Percentiles rank a stretch among this genome's conserved stretches.
phyloP scores from a whole-genome alignment of 1,140 invertebrate genomes.

The Prorops nasuta region DNA sequence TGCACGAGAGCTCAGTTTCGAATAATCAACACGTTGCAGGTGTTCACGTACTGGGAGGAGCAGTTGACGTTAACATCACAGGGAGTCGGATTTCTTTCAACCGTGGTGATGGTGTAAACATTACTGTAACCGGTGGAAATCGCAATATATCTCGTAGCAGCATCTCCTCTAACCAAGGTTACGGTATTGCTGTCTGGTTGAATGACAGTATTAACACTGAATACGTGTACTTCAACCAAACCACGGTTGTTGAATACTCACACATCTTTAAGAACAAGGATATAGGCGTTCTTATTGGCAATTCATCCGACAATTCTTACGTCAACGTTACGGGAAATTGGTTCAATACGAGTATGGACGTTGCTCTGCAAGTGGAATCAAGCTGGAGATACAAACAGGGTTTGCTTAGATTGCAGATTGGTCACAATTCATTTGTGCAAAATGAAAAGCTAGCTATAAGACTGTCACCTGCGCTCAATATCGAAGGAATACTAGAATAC shows the following conservation, averaged over 20 bases:
- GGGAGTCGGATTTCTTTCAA: conserved; percentile 87
- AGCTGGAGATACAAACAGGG: conserved; percentile 70
- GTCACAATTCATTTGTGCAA: conserved; percentile 79
- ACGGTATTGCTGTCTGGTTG: conserved; percentile 83
- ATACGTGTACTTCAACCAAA: conserved; percentile 77
- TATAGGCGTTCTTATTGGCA: conserved; percentile 79
- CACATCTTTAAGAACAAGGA: conserved; percentile 81
- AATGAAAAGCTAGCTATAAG: conserved; percentile 76
- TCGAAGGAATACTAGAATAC: conserved; percentile 76
- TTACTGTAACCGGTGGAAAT: conserved; percentile 88
- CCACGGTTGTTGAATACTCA: conserved; percentile 83
- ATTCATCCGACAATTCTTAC: conserved; percentile 72
- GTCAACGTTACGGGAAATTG: conserved; percentile 85
- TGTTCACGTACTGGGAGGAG: conserved; percentile 80
- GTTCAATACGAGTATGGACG: conserved; percentile 74
- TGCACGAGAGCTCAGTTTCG: conserved; percentile 78
- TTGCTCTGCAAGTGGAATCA: conserved; percentile 74
- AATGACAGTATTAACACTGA: conserved; percentile 78
- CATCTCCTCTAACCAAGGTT: conserved; percentile 77
- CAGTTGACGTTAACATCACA: conserved; percentile 91
- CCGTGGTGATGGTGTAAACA: conserved; percentile 86
- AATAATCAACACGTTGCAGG: conserved; percentile 87
- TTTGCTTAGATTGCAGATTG: conserved; percentile 72
- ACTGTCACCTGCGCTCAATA: conserved; percentile 82
- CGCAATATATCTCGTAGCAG: conserved; percentile 82